These are phyloP conservation scores for Oncorhynchus mykiss DNA, from an alignment of 2,113 vertebrate genomes.

Conservation along the genomic window DNA sequence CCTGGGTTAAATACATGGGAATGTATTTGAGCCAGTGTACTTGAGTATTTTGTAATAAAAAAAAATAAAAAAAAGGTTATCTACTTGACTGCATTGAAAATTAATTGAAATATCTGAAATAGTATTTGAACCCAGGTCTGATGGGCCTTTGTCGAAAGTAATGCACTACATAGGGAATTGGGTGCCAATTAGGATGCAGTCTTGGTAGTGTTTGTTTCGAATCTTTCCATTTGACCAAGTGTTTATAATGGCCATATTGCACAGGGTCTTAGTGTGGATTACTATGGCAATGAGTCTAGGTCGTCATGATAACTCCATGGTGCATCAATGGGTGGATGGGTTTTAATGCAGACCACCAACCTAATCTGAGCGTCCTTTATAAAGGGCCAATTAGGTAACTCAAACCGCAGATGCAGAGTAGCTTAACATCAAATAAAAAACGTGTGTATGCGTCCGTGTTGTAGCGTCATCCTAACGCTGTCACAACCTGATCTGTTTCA, in stretches of 20 bases:
- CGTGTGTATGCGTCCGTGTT: conserved; percentile 1
- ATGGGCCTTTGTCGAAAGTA: too few relatives aligned
- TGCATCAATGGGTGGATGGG: conserved; percentile 32
- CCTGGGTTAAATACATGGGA: too few relatives aligned
- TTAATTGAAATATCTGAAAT: background rate
- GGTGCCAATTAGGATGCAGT: too few relatives aligned
- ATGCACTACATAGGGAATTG: too few relatives aligned
- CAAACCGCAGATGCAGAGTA: conserved; percentile 3
- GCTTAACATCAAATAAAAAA: conserved; percentile 32
- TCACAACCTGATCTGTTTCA: too few relatives aligned
- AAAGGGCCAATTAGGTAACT: conserved; percentile 56
- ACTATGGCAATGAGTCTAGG: conserved; percentile 23
- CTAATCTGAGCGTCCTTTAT: conserved; percentile 44
- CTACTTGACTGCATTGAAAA: background rate
- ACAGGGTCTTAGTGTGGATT: conserved; percentile 30
- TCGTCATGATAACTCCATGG: conserved; percentile 29
- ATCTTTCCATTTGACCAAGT: conserved; percentile 15
- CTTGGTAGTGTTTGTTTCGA: conserved; percentile 6
- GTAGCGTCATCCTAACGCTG: conserved; percentile 2
- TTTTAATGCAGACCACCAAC: conserved; percentile 36
- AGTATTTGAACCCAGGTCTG: too few relatives aligned
- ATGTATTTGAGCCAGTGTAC: too few relatives aligned
- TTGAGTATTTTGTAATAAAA: too few relatives aligned
- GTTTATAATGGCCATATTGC: conserved; percentile 28
- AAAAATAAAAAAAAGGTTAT: background rate